Evolutionary conservation across 2,888 invertebrate species (phyloP).

Genomic region (Phortica okadai): DNA sequence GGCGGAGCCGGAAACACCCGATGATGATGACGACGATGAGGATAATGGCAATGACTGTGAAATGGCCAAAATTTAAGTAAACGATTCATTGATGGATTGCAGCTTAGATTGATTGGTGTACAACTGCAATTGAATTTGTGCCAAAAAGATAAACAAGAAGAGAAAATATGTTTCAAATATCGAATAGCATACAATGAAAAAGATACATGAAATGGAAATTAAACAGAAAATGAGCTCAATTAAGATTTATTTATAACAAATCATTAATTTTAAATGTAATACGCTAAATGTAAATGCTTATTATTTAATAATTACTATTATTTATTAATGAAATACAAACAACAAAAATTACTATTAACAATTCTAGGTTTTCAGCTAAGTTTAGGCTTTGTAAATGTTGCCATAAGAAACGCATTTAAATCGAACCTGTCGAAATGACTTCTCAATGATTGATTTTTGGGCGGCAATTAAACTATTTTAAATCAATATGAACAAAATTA

Average conservation of each 20-base stretch:
- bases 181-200: not conserved
- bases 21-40: slow-evolving; percentile 42
- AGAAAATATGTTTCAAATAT: slow-evolving; percentile 1
- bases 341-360: slow-evolving; percentile 42
- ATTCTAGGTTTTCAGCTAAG: slow-evolving; percentile 51
- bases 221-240: slow-evolving; percentile 35
- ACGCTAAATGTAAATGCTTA: slow-evolving; percentile 13
- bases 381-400: slow-evolving; percentile 67
- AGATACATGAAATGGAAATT: slow-evolving; percentile 1
- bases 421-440: slow-evolving; percentile 17
- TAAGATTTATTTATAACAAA: slow-evolving; percentile 9
- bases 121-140: slow-evolving; percentile 66
- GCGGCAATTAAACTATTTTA: slow-evolving; percentile 1
- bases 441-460: not conserved
- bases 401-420: slow-evolving; percentile 66
- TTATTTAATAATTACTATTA: slow-evolving; percentile 1
- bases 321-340: not conserved
- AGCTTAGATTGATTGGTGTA: not conserved
- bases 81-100: not conserved
- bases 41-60: slow-evolving; percentile 53
- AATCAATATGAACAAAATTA: slow-evolving; percentile 21
- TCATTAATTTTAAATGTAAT: slow-evolving; percentile 9
- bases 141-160: slow-evolving; percentile 60
- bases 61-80: slow-evolving; percentile 64
- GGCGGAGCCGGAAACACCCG: slow-evolving; percentile 9